A percentile compares a stretch with the other conserved stretches of the same genome.
Evolutionary conservation across 2,797 vertebrate species (phyloP).

Genomic region (Microchirus variegatus): DNA sequence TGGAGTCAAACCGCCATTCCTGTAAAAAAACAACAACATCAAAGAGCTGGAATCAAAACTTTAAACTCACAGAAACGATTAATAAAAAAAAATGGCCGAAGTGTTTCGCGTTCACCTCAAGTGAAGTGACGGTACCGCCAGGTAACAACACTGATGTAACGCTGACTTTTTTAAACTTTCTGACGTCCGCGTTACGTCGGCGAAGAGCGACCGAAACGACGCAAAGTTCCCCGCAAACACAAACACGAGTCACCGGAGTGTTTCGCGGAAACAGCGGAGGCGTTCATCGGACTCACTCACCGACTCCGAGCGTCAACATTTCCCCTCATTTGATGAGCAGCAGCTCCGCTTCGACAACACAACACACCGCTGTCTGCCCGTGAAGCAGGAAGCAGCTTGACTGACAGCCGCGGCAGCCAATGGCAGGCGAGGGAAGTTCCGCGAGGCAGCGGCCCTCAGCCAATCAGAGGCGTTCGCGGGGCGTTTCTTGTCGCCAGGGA

Average conservation of each 20-base stretch:
- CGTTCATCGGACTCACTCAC: slow-evolving; percentile 43
- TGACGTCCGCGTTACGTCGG: background rate
- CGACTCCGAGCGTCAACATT: slow-evolving; percentile 47
- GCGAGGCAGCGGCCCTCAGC: accelerated
- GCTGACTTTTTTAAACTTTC: slow-evolving; percentile 25
- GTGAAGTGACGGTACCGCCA: slow-evolving; percentile 3
- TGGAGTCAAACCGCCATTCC: slow-evolving; percentile 9
- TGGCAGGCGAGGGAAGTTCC: slow-evolving; percentile 29
- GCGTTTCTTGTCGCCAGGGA: slow-evolving; percentile 51
- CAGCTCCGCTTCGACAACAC: slow-evolving; percentile 59
- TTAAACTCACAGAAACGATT: background rate
- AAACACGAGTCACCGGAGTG: too few relatives aligned
- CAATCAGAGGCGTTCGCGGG: slow-evolving; percentile 55
- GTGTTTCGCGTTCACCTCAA: background rate
- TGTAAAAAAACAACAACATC: too few relatives aligned
- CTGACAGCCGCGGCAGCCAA: slow-evolving; percentile 58
- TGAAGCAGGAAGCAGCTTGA: slow-evolving; percentile 70
- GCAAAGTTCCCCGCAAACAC: background rate
- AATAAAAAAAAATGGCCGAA: background rate
- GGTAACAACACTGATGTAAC: slow-evolving; percentile 6
- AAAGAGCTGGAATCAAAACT: background rate
- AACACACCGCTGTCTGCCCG: slow-evolving; percentile 48
- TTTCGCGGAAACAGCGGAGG: background rate
- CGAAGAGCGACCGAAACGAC: background rate
- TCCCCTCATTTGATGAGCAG: slow-evolving; percentile 47